These are phyloP conservation scores for Dascyllus trimaculatus DNA, from an alignment of 2,113 vertebrate species.

Conservation along the genomic window DNA sequence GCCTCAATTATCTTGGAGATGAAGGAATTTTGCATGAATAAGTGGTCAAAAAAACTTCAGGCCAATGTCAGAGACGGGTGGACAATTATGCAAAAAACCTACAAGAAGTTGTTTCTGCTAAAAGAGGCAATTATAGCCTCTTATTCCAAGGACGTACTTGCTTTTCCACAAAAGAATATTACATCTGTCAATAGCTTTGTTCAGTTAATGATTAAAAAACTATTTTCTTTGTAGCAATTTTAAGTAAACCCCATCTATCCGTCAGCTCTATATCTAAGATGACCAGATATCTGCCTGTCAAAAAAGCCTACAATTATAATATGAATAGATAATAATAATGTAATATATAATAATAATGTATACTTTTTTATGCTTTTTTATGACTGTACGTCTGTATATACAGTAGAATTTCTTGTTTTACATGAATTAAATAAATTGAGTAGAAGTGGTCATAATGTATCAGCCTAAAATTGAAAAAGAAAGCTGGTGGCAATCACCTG, in stretches of 20 bases:
- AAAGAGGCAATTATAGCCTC: not conserved
- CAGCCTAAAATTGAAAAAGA: constrained; percentile 29
- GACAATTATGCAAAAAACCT: too few relatives aligned
- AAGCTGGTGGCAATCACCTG: constrained; percentile 63
- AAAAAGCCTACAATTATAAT: not conserved
- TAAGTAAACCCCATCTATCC: not conserved
- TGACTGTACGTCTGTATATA: not conserved
- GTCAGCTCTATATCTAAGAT: not conserved
- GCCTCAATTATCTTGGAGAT: not conserved
- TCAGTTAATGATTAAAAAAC: not conserved
- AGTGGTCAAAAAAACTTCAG: too few relatives aligned
- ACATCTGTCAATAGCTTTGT: not conserved
- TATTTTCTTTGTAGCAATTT: too few relatives aligned
- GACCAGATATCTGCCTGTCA: not conserved
- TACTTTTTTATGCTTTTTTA: not conserved
- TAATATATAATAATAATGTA: too few relatives aligned
- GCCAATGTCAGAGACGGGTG: constrained; percentile 3
- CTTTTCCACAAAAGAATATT: not conserved
- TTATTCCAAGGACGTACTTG: not conserved
- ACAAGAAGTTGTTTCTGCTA: too few relatives aligned
- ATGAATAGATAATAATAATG: too few relatives aligned
- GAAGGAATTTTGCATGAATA: not conserved
- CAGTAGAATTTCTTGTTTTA: not conserved
- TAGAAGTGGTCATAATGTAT: constrained; percentile 13
- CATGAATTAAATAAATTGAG: constrained; percentile 18